Evolutionary conservation across 37 sponge, comb jelly and placozoan genomes (phyloP).

Genomic region (Oscarella lobularis): DNA sequence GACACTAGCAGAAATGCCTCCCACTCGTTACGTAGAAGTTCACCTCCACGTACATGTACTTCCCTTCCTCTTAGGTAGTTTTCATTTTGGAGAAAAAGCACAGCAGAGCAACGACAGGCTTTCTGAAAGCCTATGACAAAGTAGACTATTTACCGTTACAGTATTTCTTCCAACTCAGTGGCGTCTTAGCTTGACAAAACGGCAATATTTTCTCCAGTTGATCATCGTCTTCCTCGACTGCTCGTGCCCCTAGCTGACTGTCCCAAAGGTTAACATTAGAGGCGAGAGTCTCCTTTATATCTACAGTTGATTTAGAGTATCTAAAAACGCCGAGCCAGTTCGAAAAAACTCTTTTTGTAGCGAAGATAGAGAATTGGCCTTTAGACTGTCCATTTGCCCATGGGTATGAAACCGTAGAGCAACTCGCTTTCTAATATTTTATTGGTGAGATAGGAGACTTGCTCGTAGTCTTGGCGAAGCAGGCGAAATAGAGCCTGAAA

Average conservation of each 20-base stretch:
- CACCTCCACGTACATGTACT: too few species aligned
- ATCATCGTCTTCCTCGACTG: constrained; percentile 58
- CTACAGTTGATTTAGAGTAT: constrained; percentile 15
- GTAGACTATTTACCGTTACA: constrained; percentile 1
- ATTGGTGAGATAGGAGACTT: background rate
- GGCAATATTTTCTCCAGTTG: constrained; percentile 68
- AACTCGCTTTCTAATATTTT: background rate
- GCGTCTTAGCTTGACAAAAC: background rate
- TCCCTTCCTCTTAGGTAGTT: constrained; percentile 77
- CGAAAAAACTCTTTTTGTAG: constrained; percentile 41
- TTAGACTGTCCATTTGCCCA: constrained; percentile 34
- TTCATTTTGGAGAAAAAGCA: constrained; percentile 53
- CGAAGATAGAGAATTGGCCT: constrained; percentile 31
- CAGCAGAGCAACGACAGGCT: constrained; percentile 45
- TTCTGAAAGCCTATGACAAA: constrained; percentile 47
- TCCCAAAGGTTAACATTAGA: constrained; percentile 12
- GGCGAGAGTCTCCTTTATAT: background rate
- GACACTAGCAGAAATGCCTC: too few species aligned
- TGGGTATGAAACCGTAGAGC: constrained; percentile 32
- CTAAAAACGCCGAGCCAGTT: constrained; percentile 31
- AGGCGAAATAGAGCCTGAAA: constrained; percentile 67
- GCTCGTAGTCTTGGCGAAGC: constrained; percentile 64
- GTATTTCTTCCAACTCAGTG: too few species aligned
- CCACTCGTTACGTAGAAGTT: too few species aligned
- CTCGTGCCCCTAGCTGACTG: constrained; percentile 58